phyloP scores from a whole-genome alignment of 2,797 vertebrate species.

The Australoheros facetus region DNA sequence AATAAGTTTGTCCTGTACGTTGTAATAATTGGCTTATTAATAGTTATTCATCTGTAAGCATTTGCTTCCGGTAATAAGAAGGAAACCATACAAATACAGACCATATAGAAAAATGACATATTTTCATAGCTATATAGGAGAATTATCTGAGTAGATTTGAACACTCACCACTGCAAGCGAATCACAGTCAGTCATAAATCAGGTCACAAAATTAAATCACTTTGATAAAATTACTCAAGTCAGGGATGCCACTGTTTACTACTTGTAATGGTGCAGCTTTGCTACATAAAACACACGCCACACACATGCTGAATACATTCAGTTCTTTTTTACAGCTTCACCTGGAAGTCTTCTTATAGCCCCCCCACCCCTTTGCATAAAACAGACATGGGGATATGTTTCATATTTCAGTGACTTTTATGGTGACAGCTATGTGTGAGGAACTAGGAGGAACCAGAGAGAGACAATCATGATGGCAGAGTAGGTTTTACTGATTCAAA shows the following conservation, averaged over 20 bases:
- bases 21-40: not conserved
- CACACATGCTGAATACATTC: not conserved
- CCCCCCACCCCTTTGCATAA: not conserved
- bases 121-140: not conserved
- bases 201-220: not conserved
- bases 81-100: not conserved
- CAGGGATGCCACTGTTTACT: not conserved
- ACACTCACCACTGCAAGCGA: not conserved
- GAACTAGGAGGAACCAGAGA: not conserved
- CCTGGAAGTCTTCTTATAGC: not conserved
- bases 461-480: constrained; percentile 48
- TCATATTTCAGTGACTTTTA: constrained; percentile 3
- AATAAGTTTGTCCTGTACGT: not conserved
- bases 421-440: not conserved
- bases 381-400: constrained; percentile 2
- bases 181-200: not conserved
- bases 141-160: not conserved
- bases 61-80: not conserved
- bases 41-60: not conserved
- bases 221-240: not conserved
- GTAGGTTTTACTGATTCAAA: constrained; percentile 16
- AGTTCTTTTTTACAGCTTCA: not conserved
- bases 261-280: not conserved
- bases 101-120: not conserved
- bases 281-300: not conserved